Base-by-base conservation (phyloP, 2,113 vertebrate genomes). In the Trochalopteron elliotii region DNA sequence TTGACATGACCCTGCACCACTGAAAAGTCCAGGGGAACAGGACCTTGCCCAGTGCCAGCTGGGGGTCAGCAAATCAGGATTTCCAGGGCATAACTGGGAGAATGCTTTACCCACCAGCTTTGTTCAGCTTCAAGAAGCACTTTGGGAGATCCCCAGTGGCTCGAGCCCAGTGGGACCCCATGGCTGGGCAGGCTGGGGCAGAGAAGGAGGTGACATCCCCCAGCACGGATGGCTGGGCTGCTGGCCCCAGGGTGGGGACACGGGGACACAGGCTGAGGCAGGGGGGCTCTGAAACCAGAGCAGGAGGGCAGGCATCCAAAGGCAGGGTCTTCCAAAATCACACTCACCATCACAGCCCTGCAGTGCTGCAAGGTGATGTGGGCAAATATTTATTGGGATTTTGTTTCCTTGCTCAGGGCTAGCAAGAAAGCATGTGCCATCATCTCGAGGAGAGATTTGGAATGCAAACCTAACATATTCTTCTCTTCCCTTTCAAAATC, bases 391-490 rank as follows among this genome's bases (percentile, higher is more conserved):
- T 27, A 14, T 19, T 21, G 14, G 67, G 63, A 39, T 40, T 35
- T 20, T 23, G 76, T 57, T 72, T 53, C 40, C 35, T 61, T 18
- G 40, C 79, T 55, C 53, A 53, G 89, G 84, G 94, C 96, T 83
- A 97, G 92, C 70, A 60, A 88, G 90, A 87, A 83, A 97, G 83
- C 67, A 39, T 39, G 39, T 39, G 39, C 39, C 39, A 39, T 39
- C 39, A 39, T 39, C 39, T 39, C 12, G 39, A 39, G 39, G 39
- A 39, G 39, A 39, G 39, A 39, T 39, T 39, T 39, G 39, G 39
- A 39, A 39, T 39, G 39, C 39, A 39, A 39, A 39, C 39, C 39
- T 39, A 39, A 39, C 39, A 39, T 39, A 39, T 39, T 39, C 39
- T 39, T 39, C 39, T 39, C 39, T 39, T 39, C 39, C 39, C 39